phyloP scores from a whole-genome alignment of 2,797 vertebrate species.

The Alfaro cultratus region DNA sequence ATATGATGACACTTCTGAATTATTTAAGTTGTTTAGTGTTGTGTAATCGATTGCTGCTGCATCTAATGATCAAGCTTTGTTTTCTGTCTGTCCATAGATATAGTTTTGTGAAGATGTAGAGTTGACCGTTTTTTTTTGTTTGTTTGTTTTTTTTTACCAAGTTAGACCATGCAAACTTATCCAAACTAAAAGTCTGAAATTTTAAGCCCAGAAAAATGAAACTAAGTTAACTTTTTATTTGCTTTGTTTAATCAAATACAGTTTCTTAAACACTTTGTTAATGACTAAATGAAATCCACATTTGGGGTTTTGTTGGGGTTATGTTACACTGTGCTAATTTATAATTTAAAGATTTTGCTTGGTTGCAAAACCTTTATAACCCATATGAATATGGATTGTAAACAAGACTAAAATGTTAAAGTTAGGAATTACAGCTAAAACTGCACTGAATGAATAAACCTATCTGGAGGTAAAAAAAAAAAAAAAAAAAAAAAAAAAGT shows the following conservation, averaged over 20 bases:
- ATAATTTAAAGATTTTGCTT: neutral
- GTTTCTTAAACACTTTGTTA: neutral
- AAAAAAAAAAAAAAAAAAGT: neutral
- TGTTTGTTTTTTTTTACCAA: neutral
- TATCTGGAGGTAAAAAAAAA: too few species aligned
- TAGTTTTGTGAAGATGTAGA: neutral
- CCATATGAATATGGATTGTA: neutral
- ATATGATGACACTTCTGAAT: neutral
- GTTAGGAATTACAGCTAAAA: neutral
- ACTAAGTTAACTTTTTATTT: neutral
- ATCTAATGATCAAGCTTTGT: neutral
- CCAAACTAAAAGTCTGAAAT: neutral
- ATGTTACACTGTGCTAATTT: neutral
- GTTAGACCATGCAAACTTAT: neutral
- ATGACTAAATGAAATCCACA: neutral
- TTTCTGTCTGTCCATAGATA: neutral
- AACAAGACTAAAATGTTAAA: neutral
- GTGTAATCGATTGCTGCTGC: neutral
- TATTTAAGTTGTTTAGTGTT: neutral
- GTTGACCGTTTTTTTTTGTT: neutral
- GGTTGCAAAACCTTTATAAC: neutral
- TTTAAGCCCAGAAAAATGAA: neutral
- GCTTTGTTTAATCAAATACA: neutral
- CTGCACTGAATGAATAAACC: neutral
- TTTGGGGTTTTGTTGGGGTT: neutral